phyloP scores from a whole-genome alignment of 2,113 vertebrate species.

The Triplophysa dalaica region DNA sequence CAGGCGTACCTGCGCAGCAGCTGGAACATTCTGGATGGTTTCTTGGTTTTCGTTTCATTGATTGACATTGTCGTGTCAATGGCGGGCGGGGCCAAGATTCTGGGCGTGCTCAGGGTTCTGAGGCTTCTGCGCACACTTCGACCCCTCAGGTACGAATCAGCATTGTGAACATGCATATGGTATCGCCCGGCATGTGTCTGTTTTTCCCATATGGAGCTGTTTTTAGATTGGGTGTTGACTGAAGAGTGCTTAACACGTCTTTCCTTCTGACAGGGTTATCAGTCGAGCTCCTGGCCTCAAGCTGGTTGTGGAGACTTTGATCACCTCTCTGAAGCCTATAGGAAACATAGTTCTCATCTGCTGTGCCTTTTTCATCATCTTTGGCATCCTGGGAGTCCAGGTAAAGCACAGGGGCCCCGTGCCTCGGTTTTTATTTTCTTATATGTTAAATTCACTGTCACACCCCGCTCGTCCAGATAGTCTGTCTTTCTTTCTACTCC shows the following conservation, averaged over 20 bases:
- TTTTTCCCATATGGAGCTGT: neutral
- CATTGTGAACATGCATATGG: neutral
- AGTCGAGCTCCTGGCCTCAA: conserved; percentile 96
- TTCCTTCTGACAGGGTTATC: conserved; percentile 80
- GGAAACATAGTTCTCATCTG: conserved; percentile 98
- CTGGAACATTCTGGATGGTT: conserved; percentile 96
- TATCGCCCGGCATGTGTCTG: neutral
- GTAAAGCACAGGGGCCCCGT: conserved; percentile 64
- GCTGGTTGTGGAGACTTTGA: conserved; percentile 96
- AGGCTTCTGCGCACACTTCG: conserved; percentile 90
- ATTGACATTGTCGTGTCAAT: conserved; percentile 96
- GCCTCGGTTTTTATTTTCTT: conserved; percentile 21
- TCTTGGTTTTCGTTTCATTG: conserved; percentile 96
- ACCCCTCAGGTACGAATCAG: conserved; percentile 83
- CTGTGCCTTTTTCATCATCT: conserved; percentile 98
- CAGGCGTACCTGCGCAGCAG: conserved; percentile 95
- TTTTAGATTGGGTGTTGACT: neutral
- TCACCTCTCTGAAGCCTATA: conserved; percentile 97
- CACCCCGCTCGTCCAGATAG: no score
- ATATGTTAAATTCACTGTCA: neutral
- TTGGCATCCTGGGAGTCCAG: conserved; percentile 97
- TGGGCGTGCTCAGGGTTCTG: conserved; percentile 92
- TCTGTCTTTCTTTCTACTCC: neutral
- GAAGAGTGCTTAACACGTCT: neutral
- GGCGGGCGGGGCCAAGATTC: conserved; percentile 94